Percentiles rank a stretch among this genome's conserved stretches.
Conservation (phyloP, 2,113 vertebrate species). For the Erpornis zantholeuca region DNA sequence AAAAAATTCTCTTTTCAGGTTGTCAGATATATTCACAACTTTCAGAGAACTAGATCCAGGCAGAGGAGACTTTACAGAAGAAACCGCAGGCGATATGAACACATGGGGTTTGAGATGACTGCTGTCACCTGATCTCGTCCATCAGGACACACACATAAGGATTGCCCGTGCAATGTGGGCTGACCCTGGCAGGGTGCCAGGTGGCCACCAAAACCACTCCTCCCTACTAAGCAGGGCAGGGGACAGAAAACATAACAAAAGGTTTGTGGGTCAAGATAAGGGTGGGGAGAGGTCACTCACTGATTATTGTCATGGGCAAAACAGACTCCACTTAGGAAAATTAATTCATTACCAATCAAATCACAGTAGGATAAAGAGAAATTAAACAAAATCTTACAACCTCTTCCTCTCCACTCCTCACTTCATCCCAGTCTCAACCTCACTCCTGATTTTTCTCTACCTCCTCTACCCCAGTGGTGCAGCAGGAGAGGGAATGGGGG, state of each 20-base stretch:
- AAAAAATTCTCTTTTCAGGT: not conserved
- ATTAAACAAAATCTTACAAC: not conserved
- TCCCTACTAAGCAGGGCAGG: not conserved
- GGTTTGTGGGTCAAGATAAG: not conserved
- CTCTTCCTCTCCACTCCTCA: not conserved
- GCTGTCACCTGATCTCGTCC: not conserved
- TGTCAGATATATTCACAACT: not conserved
- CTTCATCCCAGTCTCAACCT: not conserved
- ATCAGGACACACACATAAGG: not conserved
- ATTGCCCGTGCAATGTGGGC: not conserved
- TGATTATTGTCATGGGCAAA: not conserved
- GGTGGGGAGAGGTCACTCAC: not conserved
- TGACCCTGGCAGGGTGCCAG: not conserved
- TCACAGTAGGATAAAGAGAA: not conserved
- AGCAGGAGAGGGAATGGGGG: accelerated
- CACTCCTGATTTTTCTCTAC: not conserved
- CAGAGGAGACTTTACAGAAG: not conserved
- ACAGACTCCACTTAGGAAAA: not conserved
- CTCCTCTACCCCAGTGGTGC: not conserved
- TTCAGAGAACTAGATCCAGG: not conserved
- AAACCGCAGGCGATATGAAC: not conserved
- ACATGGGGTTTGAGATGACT: not conserved
- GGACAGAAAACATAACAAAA: not conserved
- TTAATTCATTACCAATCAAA: not conserved
- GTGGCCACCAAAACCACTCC: not conserved